Percentiles rank a stretch among this genome's conserved stretches.
Conservation (phyloP, 1,140 invertebrate species). For the Periplaneta americana region DNA sequence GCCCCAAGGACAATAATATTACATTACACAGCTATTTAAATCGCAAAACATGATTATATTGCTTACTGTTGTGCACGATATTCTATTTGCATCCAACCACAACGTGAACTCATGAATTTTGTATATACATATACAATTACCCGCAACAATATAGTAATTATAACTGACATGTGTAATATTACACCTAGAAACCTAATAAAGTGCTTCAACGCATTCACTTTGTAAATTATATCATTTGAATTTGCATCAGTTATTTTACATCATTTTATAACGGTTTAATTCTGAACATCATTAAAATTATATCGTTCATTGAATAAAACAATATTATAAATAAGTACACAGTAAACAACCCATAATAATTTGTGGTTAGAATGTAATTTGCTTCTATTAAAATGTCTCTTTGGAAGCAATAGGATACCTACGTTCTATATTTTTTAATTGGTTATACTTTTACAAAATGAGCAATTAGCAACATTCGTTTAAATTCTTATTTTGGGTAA, state of each 20-base stretch:
- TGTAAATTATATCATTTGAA: not conserved
- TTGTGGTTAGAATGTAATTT: too few relatives aligned
- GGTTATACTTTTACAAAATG: too few relatives aligned
- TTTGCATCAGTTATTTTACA: not conserved
- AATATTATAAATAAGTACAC: too few relatives aligned
- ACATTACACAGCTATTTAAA: not conserved
- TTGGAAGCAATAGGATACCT: too few relatives aligned
- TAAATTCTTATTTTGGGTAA: too few relatives aligned
- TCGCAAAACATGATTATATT: not conserved
- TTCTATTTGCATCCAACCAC: not conserved
- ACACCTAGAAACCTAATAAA: too few relatives aligned
- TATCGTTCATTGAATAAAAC: not conserved
- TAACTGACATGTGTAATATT: too few relatives aligned
- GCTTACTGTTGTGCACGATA: not conserved
- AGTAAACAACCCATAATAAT: too few relatives aligned
- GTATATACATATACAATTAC: not conserved
- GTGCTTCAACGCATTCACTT: too few relatives aligned
- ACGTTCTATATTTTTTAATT: too few relatives aligned
- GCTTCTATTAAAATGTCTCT: too few relatives aligned
- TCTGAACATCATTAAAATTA: not conserved
- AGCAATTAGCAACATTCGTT: too few relatives aligned
- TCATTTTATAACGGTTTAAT: not conserved
- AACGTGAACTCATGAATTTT: not conserved
- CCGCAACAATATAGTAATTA: not conserved
- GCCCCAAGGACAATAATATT: not conserved